Evolutionary conservation across 2,113 vertebrate genomes (phyloP).

Genomic region (Ophiodon elongatus): DNA sequence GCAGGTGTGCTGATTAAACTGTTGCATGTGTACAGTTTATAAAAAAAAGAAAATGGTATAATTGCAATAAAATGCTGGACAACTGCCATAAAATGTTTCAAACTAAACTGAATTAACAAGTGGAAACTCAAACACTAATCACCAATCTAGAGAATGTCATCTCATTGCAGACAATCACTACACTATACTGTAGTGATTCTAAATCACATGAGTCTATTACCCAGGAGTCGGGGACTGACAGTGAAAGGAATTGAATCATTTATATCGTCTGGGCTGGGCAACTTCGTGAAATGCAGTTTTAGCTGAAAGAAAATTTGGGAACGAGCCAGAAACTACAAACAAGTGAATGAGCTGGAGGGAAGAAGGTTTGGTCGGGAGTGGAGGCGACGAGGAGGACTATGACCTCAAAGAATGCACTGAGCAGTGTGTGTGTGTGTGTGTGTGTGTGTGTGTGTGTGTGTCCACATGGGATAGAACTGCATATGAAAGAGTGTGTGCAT

Average conservation of each 20-base stretch:
- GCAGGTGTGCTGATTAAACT: not conserved
- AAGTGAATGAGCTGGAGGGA: conserved; percentile 30
- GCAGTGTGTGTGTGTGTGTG: conserved; percentile 15
- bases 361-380: conserved; percentile 17
- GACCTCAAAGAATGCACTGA: conserved; percentile 8
- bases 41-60: not conserved
- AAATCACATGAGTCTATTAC: not conserved
- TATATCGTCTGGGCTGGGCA: not conserved
- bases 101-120: not conserved
- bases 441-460: not conserved
- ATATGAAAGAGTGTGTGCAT: not conserved
- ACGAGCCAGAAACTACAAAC: conserved; percentile 22
- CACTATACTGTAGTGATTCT: not conserved
- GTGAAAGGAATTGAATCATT: conserved; percentile 1
- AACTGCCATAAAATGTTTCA: conserved; percentile 15
- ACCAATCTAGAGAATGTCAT: not conserved
- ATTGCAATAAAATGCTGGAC: not conserved
- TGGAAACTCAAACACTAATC: not conserved
- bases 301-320: conserved; percentile 3
- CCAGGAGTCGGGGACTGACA: not conserved
- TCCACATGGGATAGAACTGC: not conserved
- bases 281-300: conserved; percentile 28
- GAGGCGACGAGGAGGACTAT: not conserved
- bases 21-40: not conserved
- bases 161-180: not conserved